Percentiles rank a stretch among this genome's conserved stretches.
These are phyloP conservation scores for Musca vetustissima DNA, from an alignment of 1,140 invertebrate genomes.

Conservation along the genomic window DNA sequence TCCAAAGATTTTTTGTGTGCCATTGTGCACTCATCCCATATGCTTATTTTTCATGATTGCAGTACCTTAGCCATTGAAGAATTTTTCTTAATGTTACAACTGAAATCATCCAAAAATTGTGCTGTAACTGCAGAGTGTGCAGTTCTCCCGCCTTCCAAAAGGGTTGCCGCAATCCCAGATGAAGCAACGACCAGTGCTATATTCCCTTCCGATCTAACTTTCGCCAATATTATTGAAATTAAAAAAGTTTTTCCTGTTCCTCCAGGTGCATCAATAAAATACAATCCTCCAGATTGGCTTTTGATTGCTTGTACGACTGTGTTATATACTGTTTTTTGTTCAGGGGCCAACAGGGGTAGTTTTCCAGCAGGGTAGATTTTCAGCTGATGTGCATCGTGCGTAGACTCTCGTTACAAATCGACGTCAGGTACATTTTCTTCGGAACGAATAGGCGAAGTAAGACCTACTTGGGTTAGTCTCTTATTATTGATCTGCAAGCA, in stretches of 20 bases:
- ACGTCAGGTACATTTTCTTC: slow-evolving; percentile 37
- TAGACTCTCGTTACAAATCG: slow-evolving; percentile 35
- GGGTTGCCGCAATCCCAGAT: slow-evolving; percentile 47
- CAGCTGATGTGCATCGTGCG: slow-evolving; percentile 35
- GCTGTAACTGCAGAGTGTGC: slow-evolving; percentile 26
- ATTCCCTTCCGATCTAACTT: slow-evolving; percentile 38
- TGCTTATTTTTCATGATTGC: slow-evolving; percentile 34
- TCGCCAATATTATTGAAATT: slow-evolving; percentile 50
- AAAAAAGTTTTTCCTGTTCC: slow-evolving; percentile 53
- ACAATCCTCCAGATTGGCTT: slow-evolving; percentile 33
- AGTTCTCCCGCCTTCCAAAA: slow-evolving; percentile 26
- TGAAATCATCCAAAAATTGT: slow-evolving; percentile 11
- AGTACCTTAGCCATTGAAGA: slow-evolving; percentile 44
- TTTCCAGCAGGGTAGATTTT: slow-evolving; percentile 26
- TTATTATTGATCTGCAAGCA: slow-evolving; percentile 38
- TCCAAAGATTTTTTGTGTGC: slow-evolving; percentile 40
- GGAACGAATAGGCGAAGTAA: slow-evolving; percentile 44
- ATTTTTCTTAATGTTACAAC: slow-evolving; percentile 42
- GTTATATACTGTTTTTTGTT: slow-evolving; percentile 34
- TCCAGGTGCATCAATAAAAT: slow-evolving; percentile 33
- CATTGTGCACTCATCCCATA: slow-evolving; percentile 37
- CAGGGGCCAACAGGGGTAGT: slow-evolving; percentile 22
- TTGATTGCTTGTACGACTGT: slow-evolving; percentile 30
- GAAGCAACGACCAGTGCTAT: slow-evolving; percentile 58
- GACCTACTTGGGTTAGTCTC: slow-evolving; percentile 38